These are phyloP conservation scores for Diplazon laetatorius DNA, from an alignment of 2,888 invertebrate species.

Conservation along the genomic window DNA sequence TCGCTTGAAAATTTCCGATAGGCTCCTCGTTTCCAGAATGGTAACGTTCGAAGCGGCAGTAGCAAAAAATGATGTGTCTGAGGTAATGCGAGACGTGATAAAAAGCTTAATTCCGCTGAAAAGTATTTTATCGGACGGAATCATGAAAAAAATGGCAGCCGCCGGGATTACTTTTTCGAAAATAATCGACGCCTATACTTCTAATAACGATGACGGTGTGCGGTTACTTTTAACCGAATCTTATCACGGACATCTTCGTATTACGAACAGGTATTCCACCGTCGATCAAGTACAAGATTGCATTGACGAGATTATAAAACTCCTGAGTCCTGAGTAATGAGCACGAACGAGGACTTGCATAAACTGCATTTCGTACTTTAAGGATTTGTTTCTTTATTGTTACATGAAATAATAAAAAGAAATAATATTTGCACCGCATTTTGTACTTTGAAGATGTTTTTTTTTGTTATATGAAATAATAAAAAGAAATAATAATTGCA, in stretches of 20 bases:
- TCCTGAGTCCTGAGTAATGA: neutral
- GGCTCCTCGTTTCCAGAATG: constrained; percentile 20
- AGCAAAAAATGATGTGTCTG: constrained; percentile 11
- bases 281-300: constrained; percentile 1
- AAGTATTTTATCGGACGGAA: constrained; percentile 14
- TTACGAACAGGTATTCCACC: constrained; percentile 18
- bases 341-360: neutral
- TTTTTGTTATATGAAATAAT: neutral
- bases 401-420: neutral
- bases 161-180: constrained; percentile 11
- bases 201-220: constrained; percentile 14
- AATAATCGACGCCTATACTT: constrained; percentile 11
- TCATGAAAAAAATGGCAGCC: constrained; percentile 26
- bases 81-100: constrained; percentile 4
- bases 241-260: neutral
- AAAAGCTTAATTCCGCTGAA: constrained; percentile 20
- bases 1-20: constrained; percentile 13
- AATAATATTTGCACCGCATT: too few species aligned
- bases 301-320: constrained; percentile 17
- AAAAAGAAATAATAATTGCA: too few species aligned
- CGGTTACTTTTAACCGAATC: constrained; percentile 13
- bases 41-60: constrained; percentile 9
- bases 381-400: neutral
- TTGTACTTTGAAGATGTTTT: too few species aligned
- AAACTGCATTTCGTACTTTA: neutral